These are phyloP conservation scores for Leptestheria dahalacensis DNA, from an alignment of 1,140 invertebrate species.

Conservation along the genomic window DNA sequence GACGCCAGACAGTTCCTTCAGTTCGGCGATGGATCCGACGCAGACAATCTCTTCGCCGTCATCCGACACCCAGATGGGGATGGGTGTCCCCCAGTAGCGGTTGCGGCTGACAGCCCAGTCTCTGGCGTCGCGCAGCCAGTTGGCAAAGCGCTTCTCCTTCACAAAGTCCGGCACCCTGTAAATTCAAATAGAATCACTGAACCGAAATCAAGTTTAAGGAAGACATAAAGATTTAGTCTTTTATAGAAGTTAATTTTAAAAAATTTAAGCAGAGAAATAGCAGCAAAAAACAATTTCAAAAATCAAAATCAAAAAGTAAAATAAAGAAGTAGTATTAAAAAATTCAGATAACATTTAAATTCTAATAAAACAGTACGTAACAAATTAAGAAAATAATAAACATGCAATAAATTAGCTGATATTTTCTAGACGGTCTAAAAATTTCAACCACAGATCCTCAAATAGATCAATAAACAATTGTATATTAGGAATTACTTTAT, in stretches of 20 bases:
- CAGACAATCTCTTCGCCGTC: conserved; percentile 89
- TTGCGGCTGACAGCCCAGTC: conserved; percentile 98
- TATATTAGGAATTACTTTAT: too few species aligned
- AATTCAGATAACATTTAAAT: too few species aligned
- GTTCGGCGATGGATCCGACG: conserved; percentile 82
- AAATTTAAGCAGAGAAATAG: not conserved
- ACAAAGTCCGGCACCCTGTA: conserved; percentile 84
- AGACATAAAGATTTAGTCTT: not conserved
- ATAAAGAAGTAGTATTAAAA: too few species aligned
- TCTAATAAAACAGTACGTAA: too few species aligned
- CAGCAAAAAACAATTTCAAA: not conserved
- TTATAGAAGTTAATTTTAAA: too few species aligned
- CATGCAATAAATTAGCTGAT: too few species aligned
- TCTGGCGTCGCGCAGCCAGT: conserved; percentile 91
- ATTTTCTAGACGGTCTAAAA: too few species aligned
- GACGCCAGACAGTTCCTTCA: conserved; percentile 64
- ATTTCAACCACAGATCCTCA: too few species aligned
- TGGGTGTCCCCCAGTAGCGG: conserved; percentile 98
- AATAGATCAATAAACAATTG: too few species aligned
- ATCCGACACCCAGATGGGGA: conserved; percentile 91
- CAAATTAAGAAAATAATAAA: too few species aligned
- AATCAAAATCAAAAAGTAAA: conserved; percentile 12
- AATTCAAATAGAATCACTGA: conserved; percentile 1
- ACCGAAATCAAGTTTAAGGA: too few species aligned
- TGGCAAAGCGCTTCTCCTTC: conserved; percentile 95